Percentiles rank a stretch among this genome's conserved stretches.
These are phyloP conservation scores for Meteorus colon DNA, from an alignment of 2,888 invertebrate genomes.

Conservation along the genomic window DNA sequence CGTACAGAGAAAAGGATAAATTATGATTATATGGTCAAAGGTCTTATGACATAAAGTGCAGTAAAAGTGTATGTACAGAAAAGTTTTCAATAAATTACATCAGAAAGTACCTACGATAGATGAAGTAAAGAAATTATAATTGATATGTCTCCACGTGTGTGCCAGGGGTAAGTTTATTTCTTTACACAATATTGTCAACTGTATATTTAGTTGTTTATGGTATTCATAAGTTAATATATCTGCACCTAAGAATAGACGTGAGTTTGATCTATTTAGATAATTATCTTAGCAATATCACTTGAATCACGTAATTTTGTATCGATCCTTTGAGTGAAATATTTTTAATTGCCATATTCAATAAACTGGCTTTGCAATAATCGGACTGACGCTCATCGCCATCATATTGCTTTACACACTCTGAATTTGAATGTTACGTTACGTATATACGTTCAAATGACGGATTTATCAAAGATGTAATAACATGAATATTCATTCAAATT, in stretches of 20 bases:
- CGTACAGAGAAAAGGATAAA: constrained; percentile 31
- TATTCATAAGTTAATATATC: background rate
- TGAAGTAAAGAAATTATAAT: background rate
- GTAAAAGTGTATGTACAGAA: constrained; percentile 56
- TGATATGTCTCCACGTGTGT: background rate
- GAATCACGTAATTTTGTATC: background rate
- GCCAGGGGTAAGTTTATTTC: background rate
- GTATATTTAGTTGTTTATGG: background rate
- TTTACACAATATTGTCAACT: background rate
- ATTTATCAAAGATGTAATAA: too few relatives aligned
- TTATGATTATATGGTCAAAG: constrained; percentile 50
- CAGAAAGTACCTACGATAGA: constrained; percentile 44
- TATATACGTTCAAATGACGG: background rate
- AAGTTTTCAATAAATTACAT: constrained; percentile 58
- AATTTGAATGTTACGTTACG: background rate
- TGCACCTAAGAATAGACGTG: background rate
- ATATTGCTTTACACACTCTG: too few relatives aligned
- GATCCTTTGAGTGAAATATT: background rate
- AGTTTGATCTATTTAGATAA: background rate
- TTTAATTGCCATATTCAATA: background rate
- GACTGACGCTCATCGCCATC: too few relatives aligned
- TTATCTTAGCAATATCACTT: background rate
- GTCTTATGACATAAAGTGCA: constrained; percentile 51
- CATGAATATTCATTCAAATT: too few relatives aligned
- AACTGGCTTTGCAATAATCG: constrained; percentile 1